Evolutionary conservation across 2,797 vertebrate species (phyloP), one percentile per base, ranked within the genome.

Genomic region (Syngnathus rostellatus): DNA sequence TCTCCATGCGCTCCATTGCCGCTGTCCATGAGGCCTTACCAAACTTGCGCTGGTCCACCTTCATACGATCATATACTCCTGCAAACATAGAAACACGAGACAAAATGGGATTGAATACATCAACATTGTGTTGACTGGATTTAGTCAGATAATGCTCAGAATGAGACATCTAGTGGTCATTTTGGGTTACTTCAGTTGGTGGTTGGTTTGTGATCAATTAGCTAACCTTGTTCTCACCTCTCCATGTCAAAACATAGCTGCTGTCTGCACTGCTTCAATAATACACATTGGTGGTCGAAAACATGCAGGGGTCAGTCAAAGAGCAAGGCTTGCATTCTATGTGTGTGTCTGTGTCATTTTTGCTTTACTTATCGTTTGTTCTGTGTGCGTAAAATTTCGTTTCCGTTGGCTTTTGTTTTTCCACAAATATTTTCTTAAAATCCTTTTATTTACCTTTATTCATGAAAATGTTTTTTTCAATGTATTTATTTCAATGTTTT

Each of bases 31-130:
- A 94, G n/a, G 95, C 92, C 85, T 96, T 98, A 31, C 97, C 96
- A 79, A 97, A 97, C 83, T 96, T 98, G 73, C 93, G 94, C 88
- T 98, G 94, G 84, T 99, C 97, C 58, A 91, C 88, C 81, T 93
- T 89, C 96, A 99, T 99, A 66, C 94, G 93, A 82, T 98, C 96
- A 0, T 93, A 94, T 63, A 96, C 93, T 70, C 94, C 97, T 99
- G 75, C 31, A 63, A 37, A 68, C 1, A 59, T 17, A 69, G 6
- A 68, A 41, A 65, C 23, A 54, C 40, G 68, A 43, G 0, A 46
- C 2, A 19, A 48, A 46, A 46, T 31, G 31, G 31, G 31, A 31
- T 31, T 31, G 3, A 31, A 31, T 31, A 31, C 31, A 31, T 31
- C 4, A 31, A 31, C 31, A 31, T 31, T 31, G 31, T 31, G 31